These are phyloP conservation scores for Tiliqua scincoides DNA, from an alignment of 2,113 vertebrate genomes.

Conservation along the genomic window DNA sequence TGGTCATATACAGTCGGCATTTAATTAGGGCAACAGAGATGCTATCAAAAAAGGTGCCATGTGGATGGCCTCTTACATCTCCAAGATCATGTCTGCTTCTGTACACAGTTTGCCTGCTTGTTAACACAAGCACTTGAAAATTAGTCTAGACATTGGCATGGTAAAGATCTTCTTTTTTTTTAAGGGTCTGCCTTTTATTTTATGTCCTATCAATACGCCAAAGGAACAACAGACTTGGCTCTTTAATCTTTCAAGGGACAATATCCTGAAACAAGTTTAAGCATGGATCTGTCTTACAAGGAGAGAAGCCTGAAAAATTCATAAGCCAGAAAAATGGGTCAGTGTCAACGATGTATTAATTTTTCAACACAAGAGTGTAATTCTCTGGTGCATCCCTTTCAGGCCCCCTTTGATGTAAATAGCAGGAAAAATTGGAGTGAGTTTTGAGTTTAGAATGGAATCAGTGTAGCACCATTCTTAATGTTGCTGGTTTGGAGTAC, in stretches of 20 bases:
- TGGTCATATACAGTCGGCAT: background rate
- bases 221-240: background rate
- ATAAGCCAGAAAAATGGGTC: slow-evolving; percentile 75
- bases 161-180: background rate
- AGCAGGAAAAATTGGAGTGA: slow-evolving; percentile 58
- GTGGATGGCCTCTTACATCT: background rate
- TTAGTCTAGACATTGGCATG: background rate
- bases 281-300: slow-evolving; percentile 51
- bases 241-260: slow-evolving; percentile 54
- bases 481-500: slow-evolving; percentile 64
- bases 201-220: slow-evolving; percentile 3
- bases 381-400: slow-evolving; percentile 56
- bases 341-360: slow-evolving; percentile 76
- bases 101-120: background rate
- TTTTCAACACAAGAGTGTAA: slow-evolving; percentile 75
- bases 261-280: slow-evolving; percentile 50
- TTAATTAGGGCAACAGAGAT: background rate
- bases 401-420: slow-evolving; percentile 77
- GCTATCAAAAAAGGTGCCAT: background rate
- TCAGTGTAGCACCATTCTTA: slow-evolving; percentile 68
- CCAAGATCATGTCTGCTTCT: background rate
- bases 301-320: slow-evolving; percentile 70
- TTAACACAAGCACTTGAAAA: background rate
- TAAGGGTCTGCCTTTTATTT: background rate
- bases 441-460: slow-evolving; percentile 62